A percentile compares a stretch with the other conserved stretches of the same genome.
Evolutionary conservation across 2,113 vertebrate genomes (phyloP).

Genomic region (Daubentonia madagascariensis): DNA sequence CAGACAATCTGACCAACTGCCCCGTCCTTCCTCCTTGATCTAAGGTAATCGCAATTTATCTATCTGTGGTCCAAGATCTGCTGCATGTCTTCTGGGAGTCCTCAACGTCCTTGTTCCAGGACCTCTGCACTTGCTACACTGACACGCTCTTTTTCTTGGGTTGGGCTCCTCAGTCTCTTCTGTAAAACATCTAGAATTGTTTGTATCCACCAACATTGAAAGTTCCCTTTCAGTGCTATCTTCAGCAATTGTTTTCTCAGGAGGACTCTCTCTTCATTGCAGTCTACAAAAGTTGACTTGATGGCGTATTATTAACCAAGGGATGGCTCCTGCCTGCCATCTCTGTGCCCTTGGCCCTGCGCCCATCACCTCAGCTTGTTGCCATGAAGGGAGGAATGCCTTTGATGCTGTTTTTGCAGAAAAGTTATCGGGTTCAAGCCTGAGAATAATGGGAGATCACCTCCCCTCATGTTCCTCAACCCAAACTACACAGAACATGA

Average conservation of each 20-base stretch:
- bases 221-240: too few relatives aligned
- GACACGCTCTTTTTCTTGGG: rapidly evolving
- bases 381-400: neutral
- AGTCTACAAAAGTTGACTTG: neutral
- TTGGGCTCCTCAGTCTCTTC: neutral
- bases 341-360: rapidly evolving
- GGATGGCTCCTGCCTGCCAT: neutral
- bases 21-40: neutral
- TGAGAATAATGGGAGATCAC: neutral
- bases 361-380: neutral
- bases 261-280: neutral
- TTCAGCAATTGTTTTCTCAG: neutral
- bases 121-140: rapidly evolving
- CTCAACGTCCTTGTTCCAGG: rapidly evolving
- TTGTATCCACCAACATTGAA: rapidly evolving
- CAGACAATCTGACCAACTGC: neutral
- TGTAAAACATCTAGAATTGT: neutral
- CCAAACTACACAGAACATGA: neutral
- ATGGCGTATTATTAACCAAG: neutral
- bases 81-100: rapidly evolving
- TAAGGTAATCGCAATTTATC: rapidly evolving
- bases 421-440: neutral
- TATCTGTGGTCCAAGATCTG: rapidly evolving
- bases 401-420: neutral
- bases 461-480: neutral